phyloP scores from a whole-genome alignment of 2,113 vertebrate species.

The Anoura caudifer region DNA sequence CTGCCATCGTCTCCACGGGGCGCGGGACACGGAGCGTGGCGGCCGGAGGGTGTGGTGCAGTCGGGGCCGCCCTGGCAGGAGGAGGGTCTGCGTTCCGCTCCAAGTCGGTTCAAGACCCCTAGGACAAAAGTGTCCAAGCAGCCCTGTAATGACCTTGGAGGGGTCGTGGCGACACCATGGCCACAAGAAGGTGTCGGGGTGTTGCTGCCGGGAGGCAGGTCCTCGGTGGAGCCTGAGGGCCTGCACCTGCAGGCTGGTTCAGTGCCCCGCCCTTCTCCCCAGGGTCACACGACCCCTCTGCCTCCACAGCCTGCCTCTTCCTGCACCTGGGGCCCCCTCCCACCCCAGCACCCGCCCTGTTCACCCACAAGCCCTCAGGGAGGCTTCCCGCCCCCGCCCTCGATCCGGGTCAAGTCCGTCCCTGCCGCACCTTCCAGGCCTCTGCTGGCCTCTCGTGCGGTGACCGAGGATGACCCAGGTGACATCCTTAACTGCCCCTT shows the following conservation, averaged over 20 bases:
- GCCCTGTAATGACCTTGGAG: neutral
- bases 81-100: fast-evolving
- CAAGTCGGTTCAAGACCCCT: neutral
- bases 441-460: neutral
- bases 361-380: neutral
- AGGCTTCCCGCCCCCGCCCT: neutral
- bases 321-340: neutral
- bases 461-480: fast-evolving
- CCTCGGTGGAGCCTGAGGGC: fast-evolving
- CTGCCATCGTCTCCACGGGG: neutral
- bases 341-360: fast-evolving
- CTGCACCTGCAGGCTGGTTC: fast-evolving
- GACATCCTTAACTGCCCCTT: fast-evolving
- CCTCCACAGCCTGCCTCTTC: too few relatives aligned
- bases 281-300: fast-evolving
- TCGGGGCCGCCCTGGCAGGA: fast-evolving
- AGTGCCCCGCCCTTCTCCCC: fast-evolving
- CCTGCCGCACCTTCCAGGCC: fast-evolving
- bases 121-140: fast-evolving
- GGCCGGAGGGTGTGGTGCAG: fast-evolving
- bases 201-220: fast-evolving
- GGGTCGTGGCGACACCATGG: fast-evolving
- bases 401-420: fast-evolving
- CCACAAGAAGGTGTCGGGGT: neutral
- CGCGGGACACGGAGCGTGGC: neutral